Evolutionary conservation across 2,797 vertebrate genomes (phyloP), one percentile per base, ranked within the genome.

Genomic region (Capromys pilorides): DNA sequence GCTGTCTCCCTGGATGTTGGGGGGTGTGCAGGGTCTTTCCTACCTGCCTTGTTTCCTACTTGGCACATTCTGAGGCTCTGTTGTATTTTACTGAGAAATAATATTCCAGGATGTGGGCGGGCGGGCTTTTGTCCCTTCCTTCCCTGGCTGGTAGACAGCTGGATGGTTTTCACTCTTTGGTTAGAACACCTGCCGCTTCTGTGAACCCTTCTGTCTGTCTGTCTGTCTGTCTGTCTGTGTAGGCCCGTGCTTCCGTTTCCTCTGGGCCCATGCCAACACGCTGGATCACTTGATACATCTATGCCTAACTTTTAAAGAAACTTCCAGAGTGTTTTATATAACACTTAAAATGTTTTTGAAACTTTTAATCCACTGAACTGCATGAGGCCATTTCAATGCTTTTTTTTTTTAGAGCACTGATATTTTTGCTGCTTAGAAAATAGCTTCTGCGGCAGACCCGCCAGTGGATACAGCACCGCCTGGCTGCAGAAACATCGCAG

Each of bases 341-440:
- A 66, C 51, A 62, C 66, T 86, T 94, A 69, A 61, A 26, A 14
- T 71, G 59, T 82, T 75, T 92, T 93, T 36, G 22, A 91, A 81
- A 75, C 7, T 93, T 89, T 49, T 9, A 69, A 84, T 64, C 28
- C 4, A 2, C 26, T 75, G 79, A 88, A 45, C 45, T 79, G 0
- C 41, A 39, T 71, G 28, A 88, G 6, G 67, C 62, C 80, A 91
- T 59, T 88, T 93, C 69, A 85, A 5, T 66, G 26, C 39, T 91
- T 69, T 77, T 90, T 69, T 77, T 90, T 88, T 83, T 6, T 39
- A 77, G 88, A 66, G 26, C 73, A 79, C 69, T 82, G 39, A 10
- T 79, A 71, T 80, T 84, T 86, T 92, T 91, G 31, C 64, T 77
- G 61, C 36, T 94, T 86, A 93, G 71, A 91, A 96, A 94, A 90